Percentiles rank a stretch among this genome's conserved stretches.
phyloP scores from a whole-genome alignment of 2,888 invertebrate genomes.

The Drosophila rellima region DNA sequence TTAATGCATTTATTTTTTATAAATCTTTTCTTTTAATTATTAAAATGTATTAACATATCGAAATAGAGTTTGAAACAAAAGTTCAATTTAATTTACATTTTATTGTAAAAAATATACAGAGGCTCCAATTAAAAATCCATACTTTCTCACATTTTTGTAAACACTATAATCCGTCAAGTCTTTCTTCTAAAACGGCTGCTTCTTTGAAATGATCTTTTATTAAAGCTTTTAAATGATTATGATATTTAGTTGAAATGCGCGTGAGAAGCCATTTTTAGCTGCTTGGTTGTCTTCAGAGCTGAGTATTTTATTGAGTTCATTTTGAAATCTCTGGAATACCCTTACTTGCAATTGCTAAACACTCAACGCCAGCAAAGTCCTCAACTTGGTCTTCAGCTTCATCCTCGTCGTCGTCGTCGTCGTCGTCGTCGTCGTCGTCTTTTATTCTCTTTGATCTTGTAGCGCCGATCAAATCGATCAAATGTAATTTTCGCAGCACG shows the following conservation, averaged over 20 bases:
- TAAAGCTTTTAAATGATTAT: slow-evolving; percentile 7
- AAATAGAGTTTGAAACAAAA: neutral
- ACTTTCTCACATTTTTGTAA: neutral
- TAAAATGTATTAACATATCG: too few species aligned
- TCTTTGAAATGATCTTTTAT: slow-evolving; percentile 3
- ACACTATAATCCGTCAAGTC: neutral
- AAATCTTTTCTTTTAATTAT: too few species aligned
- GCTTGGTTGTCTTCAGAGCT: neutral
- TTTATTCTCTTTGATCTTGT: slow-evolving; percentile 84
- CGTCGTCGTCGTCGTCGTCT: slow-evolving; percentile 58
- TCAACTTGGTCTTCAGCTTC: slow-evolving; percentile 22
- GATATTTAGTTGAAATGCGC: slow-evolving; percentile 6
- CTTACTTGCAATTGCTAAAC: slow-evolving; percentile 55
- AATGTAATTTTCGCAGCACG: slow-evolving; percentile 84
- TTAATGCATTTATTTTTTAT: too few species aligned
- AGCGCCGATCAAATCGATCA: slow-evolving; percentile 86
- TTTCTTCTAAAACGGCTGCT: neutral
- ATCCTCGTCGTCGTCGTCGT: too few species aligned
- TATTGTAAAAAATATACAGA: neutral
- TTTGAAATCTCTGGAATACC: slow-evolving; percentile 26
- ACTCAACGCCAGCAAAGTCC: slow-evolving; percentile 49
- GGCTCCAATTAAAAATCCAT: neutral
- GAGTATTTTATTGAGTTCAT: slow-evolving; percentile 9
- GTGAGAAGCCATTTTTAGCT: neutral
- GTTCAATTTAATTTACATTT: neutral